Evolutionary conservation across 1,140 invertebrate species (phyloP), one percentile per base, ranked within the genome.

Genomic region (Aphidius gifuensis): DNA sequence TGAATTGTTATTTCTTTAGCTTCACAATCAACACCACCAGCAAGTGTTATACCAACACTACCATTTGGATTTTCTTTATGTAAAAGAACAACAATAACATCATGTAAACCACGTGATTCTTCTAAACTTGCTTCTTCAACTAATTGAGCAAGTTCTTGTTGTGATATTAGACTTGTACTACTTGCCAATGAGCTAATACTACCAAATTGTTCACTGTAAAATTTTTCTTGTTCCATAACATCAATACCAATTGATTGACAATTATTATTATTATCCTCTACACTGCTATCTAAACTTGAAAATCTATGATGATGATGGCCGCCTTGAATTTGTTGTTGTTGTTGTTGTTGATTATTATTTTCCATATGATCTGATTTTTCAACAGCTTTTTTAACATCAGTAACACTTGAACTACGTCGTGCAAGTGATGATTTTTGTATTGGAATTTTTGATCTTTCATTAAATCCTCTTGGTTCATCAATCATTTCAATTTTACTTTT

Each of bases 1-100:
- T 95, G 91, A 65, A 96, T 91, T 63, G 92, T 94, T 54, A 95
- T 93, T 80, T 94, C 91, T 79, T 94, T 95, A 64, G 88, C 87
- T 81, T 95, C 92, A 76, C 92, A 94, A 73, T 95, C 93, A 5
- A 88, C 86, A 5, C 93, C 93, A 49, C 92, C 93, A 48, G 92
- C 92, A 54, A 96, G 77, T 6, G 91, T 93, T 50, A 95, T 90
- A 11, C 93, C 93, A 47, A 95, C 87, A 71, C 90, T 92, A 6
- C 90, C 87, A 39, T 87, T 87, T 7, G 85, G 82, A 63, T 84
- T 82, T 68, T 87, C 84, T 62, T 86, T 81, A 68, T 87, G 85
- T 38, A 87, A 73, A 5, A 87, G 76, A 3, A 86, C 82, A n/a
- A 87, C 85, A 44, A 83, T 73, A 11, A 87, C 83, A 66, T 86